Evolutionary conservation across 2,113 vertebrate genomes (phyloP), one percentile per base, ranked within the genome.

Genomic region (Sakesphorus luctuosus): DNA sequence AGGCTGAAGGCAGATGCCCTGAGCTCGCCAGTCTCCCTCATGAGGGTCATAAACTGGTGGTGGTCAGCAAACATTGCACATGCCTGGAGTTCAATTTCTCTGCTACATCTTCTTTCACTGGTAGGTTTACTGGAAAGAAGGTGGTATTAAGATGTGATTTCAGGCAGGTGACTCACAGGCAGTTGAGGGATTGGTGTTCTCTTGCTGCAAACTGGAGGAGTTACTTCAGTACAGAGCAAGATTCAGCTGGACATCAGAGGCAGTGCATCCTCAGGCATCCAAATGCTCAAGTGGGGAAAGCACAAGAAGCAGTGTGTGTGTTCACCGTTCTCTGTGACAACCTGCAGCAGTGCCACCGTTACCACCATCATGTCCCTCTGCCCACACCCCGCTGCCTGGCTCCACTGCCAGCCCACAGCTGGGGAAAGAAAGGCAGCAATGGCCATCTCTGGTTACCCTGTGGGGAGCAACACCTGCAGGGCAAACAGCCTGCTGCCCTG

Each of bases 11-110:
- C 43, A 77, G 33, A 35, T 9, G 6, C 36, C 28, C 36, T 17
- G 23, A 79, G 26, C 29, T 5, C 33, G 9, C 4, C 5, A 0
- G 4, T 13, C 7, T 9, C 20, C 18, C 2, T 7, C 1, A 3
- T 0, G 1, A 76, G 49, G 26, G 47, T 9, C 55, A 83, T 25
- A 15, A 26, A 46, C 26, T 13, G 49, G 38, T 26, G 18, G 59
- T 3, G 8, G 23, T 25, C 63, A 65, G 28, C 59, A 50, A 50
- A 74, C 10, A 23, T 6, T 0, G 1, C 5, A 18, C 3, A 3
- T 4, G 3, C 9, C 5, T 2, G 15, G 20, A 74, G 35, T 15
- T 55, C 11, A 8, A 33, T 26, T 65, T 59, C 49, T 25, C 49
- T 28, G 44, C 38, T 35, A 8, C 6, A 1, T 2, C 16, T 29